Conservation (phyloP, 2,888 invertebrate species). For the Drosophila cognata region DNA sequence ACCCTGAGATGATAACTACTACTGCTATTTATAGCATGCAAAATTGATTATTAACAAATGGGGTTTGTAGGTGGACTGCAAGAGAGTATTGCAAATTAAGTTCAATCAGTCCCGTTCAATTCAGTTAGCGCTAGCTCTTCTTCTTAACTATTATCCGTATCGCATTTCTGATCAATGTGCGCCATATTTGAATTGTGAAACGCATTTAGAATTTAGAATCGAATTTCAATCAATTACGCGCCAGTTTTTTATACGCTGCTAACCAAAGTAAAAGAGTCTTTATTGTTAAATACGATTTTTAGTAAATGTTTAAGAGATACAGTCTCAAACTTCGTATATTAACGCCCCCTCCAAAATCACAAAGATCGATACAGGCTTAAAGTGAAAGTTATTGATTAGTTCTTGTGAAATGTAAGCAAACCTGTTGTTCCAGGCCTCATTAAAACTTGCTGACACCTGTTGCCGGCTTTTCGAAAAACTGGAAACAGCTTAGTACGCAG, state of each 20-base stretch:
- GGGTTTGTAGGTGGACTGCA: background rate
- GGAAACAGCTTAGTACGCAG: background rate
- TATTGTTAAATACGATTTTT: background rate
- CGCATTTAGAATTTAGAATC: slow-evolving; percentile 23
- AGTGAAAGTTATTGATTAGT: background rate
- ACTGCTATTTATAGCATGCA: background rate
- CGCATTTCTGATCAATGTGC: slow-evolving; percentile 32
- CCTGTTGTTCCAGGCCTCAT: background rate
- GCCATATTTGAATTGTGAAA: slow-evolving; percentile 30
- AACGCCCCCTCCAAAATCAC: background rate
- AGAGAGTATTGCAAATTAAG: slow-evolving; percentile 53
- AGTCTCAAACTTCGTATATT: background rate
- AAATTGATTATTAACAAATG: slow-evolving; percentile 1
- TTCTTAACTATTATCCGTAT: slow-evolving; percentile 24
- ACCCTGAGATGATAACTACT: background rate
- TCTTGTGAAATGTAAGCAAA: background rate
- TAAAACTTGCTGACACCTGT: background rate
- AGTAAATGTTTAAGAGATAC: background rate
- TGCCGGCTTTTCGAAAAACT: background rate
- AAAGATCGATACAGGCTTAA: slow-evolving; percentile 1
- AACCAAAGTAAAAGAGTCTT: background rate
- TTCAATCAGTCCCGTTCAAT: slow-evolving; percentile 59
- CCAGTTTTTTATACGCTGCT: slow-evolving; percentile 17
- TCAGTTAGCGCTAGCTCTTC: slow-evolving; percentile 12
- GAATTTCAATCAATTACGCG: slow-evolving; percentile 45